Conservation (phyloP, 2,888 invertebrate species). For the Eilema caniola region DNA sequence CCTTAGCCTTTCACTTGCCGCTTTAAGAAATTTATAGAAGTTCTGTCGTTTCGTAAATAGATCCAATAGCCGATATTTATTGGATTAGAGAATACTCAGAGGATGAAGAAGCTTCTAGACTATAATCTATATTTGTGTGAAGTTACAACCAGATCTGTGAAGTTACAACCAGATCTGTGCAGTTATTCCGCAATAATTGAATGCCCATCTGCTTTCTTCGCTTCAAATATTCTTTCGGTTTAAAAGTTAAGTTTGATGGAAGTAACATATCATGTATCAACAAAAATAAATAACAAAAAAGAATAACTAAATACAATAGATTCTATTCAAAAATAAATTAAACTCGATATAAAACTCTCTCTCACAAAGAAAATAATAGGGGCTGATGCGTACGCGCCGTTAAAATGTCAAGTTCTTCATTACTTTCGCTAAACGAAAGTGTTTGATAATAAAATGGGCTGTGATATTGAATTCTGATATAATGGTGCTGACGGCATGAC, state of each 20-base stretch:
- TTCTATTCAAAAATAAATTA: background rate
- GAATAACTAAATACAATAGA: background rate
- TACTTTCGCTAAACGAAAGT: conserved; percentile 14
- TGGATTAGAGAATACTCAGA: too few species aligned
- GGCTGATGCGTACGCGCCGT: background rate
- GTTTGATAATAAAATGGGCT: conserved; percentile 23
- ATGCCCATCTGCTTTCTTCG: too few species aligned
- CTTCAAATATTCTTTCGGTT: too few species aligned
- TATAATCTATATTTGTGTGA: too few species aligned
- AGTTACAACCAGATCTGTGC: too few species aligned
- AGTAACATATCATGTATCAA: background rate
- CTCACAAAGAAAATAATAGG: conserved; percentile 2
- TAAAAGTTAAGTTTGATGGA: background rate
- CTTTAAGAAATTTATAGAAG: too few species aligned
- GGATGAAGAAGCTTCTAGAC: too few species aligned
- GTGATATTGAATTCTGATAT: conserved; percentile 8
- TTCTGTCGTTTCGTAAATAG: too few species aligned
- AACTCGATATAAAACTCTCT: background rate
- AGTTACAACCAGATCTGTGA: too few species aligned
- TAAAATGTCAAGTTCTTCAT: background rate
- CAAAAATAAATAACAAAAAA: background rate
- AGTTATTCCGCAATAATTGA: too few species aligned
- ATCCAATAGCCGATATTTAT: too few species aligned
- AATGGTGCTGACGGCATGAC: background rate
- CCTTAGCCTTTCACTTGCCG: too few species aligned